Evolutionary conservation across 2,797 vertebrate genomes (phyloP).

Genomic region (Diglossa cyanea): DNA sequence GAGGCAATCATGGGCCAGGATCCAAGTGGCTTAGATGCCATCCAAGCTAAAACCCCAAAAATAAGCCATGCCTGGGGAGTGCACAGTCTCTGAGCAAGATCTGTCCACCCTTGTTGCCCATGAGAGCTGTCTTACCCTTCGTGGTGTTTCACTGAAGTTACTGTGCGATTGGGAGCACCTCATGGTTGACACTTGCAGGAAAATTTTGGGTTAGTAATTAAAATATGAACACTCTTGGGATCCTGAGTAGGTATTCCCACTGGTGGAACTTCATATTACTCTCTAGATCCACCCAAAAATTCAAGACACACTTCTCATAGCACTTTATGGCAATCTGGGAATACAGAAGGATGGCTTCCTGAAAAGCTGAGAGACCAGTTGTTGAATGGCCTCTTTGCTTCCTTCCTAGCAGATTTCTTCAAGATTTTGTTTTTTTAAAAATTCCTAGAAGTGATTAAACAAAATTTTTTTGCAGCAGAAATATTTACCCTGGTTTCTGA

Average conservation of each 20-base stretch:
- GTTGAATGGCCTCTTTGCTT: background rate
- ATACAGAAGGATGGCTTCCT: background rate
- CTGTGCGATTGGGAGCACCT: background rate
- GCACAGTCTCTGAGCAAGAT: background rate
- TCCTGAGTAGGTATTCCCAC: background rate
- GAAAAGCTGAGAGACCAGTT: background rate
- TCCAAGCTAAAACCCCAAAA: background rate
- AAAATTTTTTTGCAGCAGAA: background rate
- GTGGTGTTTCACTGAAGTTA: background rate
- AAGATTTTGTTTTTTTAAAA: background rate
- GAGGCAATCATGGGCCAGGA: background rate
- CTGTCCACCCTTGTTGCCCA: background rate
- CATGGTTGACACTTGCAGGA: background rate
- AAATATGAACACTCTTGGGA: background rate
- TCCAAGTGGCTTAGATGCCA: background rate
- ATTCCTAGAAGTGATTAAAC: background rate
- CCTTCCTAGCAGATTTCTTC: background rate
- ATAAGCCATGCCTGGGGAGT: background rate
- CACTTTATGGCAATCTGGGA: background rate
- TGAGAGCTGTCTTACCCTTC: fast-evolving
- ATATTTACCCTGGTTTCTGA: background rate
- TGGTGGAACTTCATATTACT: background rate
- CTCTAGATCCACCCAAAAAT: background rate
- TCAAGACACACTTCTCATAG: background rate
- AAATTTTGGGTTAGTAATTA: background rate